phyloP scores from a whole-genome alignment of 92 coral and sea anemone species.

The Isaurus tuberculatus region DNA sequence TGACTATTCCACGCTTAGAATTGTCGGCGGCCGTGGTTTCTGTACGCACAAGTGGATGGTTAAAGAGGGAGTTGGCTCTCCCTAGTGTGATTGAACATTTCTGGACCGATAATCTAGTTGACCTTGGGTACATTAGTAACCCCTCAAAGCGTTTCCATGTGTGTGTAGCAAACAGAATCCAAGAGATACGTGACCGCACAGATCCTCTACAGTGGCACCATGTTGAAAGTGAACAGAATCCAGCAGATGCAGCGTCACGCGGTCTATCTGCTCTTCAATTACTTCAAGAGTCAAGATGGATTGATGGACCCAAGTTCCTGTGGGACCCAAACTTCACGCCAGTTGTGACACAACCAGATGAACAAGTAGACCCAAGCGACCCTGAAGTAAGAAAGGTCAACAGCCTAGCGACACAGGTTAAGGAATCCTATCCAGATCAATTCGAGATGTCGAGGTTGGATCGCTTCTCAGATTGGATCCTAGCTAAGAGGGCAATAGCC shows the following conservation, averaged over 20 bases:
- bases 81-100: conserved; percentile 52
- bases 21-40: conserved; percentile 71
- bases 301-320: conserved; percentile 66
- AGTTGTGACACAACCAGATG: background rate
- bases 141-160: conserved; percentile 59
- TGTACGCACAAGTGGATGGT: conserved; percentile 56
- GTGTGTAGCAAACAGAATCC: conserved; percentile 67
- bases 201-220: conserved; percentile 67
- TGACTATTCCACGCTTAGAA: conserved; percentile 65
- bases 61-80: conserved; percentile 56
- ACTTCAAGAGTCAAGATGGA: conserved; percentile 47
- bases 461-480: conserved; percentile 59
- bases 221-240: conserved; percentile 51
- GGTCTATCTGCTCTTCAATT: conserved; percentile 59
- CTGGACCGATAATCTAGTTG: conserved; percentile 75
- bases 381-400: conserved; percentile 59
- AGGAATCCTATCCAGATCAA: conserved; percentile 20
- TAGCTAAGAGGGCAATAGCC: conserved; percentile 62
- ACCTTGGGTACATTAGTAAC: conserved; percentile 70
- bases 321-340: conserved; percentile 39
- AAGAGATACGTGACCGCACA: conserved; percentile 60
- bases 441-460: conserved; percentile 56
- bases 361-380: conserved; percentile 44
- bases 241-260: conserved; percentile 68
- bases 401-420: conserved; percentile 31